These are phyloP conservation scores for Megalurothrips usitatus DNA, from an alignment of 2,888 invertebrate species.

Conservation along the genomic window DNA sequence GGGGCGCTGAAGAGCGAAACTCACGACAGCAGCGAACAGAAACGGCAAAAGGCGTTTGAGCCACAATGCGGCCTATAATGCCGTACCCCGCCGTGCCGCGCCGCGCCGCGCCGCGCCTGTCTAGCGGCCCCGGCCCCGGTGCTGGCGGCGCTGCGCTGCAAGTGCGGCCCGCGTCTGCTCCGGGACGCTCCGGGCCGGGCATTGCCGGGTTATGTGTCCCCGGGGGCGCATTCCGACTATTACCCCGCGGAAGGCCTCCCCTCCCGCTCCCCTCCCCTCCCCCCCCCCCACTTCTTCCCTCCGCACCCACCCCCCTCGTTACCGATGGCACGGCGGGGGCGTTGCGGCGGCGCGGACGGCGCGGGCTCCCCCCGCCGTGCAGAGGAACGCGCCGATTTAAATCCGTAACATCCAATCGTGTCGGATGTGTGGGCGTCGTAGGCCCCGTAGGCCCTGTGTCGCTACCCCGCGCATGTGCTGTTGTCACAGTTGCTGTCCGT, in stretches of 20 bases:
- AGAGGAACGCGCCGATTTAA: neutral
- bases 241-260: neutral
- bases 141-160: no score
- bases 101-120: no score
- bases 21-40: neutral
- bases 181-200: neutral
- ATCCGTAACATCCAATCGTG: conserved; percentile 6
- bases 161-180: no score
- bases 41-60: conserved; percentile 1
- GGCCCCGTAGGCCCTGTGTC: neutral
- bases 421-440: neutral
- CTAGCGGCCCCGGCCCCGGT: no score
- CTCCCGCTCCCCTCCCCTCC: neutral
- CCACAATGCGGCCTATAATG: neutral
- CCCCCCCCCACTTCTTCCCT: neutral
- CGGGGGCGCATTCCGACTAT: conserved; percentile 1
- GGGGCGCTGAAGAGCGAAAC: neutral
- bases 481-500: neutral
- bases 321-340: neutral
- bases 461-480: neutral
- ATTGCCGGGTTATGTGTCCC: conserved; percentile 11
- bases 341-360: no score
- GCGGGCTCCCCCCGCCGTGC: no score
- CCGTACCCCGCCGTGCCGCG: neutral
- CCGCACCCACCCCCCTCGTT: neutral